Percentiles rank a stretch among this genome's conserved stretches.
phyloP scores from a whole-genome alignment of 2,797 vertebrate species.

The Nasua narica region DNA sequence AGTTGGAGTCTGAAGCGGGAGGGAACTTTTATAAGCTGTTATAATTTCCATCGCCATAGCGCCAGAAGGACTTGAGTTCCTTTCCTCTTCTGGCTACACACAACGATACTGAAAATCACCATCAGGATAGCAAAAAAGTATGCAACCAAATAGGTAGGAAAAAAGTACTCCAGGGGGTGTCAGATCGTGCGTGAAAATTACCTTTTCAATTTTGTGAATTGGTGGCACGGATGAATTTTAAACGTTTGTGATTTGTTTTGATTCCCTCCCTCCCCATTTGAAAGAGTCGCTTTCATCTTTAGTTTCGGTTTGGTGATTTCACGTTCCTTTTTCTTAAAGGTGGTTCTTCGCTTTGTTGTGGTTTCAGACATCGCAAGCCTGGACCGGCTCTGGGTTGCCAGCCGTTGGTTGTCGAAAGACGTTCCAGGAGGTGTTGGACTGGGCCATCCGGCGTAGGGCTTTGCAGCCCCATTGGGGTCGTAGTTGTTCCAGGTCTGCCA shows the following conservation, averaged over 20 bases:
- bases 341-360: not conserved
- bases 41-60: not conserved
- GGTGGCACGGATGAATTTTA: not conserved
- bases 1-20: not conserved
- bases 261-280: not conserved
- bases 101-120: not conserved
- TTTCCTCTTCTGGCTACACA: not conserved
- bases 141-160: not conserved
- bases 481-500: too few relatives aligned
- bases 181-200: not conserved
- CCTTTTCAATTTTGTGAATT: not conserved
- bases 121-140: too few relatives aligned
- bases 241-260: not conserved
- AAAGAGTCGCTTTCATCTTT: not conserved
- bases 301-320: not conserved
- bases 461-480: not conserved
- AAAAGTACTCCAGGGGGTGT: not conserved
- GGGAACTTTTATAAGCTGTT: not conserved
- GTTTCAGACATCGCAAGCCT: not conserved
- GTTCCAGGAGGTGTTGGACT: too few relatives aligned
- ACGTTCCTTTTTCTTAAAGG: not conserved
- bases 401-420: too few relatives aligned
- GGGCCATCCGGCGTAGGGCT: fast-evolving
- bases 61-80: not conserved
- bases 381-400: too few relatives aligned